Evolutionary conservation across 2,113 vertebrate genomes (phyloP).

Genomic region (Silurus meridionalis): DNA sequence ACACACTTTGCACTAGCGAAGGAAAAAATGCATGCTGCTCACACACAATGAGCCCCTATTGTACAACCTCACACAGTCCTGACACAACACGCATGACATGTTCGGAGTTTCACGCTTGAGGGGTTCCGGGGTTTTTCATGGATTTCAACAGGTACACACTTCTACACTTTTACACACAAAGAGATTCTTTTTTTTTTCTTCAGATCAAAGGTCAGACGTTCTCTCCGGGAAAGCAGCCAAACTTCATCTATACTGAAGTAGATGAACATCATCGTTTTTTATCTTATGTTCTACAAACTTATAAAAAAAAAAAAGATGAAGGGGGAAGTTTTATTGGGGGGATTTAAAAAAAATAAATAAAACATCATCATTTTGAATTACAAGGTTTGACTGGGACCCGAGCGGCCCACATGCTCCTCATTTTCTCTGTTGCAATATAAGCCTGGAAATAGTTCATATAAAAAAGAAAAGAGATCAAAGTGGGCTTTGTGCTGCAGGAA

Average conservation of each 20-base stretch:
- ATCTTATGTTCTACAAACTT: slow-evolving; percentile 30
- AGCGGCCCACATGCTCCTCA: slow-evolving; percentile 83
- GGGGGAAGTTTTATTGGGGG: slow-evolving; percentile 61
- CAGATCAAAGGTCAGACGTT: not conserved
- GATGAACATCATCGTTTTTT: slow-evolving; percentile 30
- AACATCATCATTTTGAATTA: slow-evolving; percentile 82
- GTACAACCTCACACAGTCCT: slow-evolving; percentile 35
- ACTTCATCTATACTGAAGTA: no score
- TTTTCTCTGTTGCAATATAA: slow-evolving; percentile 77
- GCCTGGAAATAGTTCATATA: slow-evolving; percentile 92
- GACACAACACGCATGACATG: slow-evolving; percentile 55
- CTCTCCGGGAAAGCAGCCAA: no score
- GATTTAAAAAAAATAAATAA: slow-evolving; percentile 29
- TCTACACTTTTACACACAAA: not conserved
- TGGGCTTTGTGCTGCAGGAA: slow-evolving; percentile 76
- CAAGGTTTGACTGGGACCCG: slow-evolving; percentile 78
- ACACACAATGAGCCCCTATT: slow-evolving; percentile 61
- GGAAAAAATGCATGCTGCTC: slow-evolving; percentile 54
- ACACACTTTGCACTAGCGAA: slow-evolving; percentile 48
- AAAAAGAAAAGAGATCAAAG: slow-evolving; percentile 81
- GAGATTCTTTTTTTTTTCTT: slow-evolving; percentile 53
- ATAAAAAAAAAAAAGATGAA: slow-evolving; percentile 34
- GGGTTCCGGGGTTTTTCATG: not conserved
- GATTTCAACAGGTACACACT: slow-evolving; percentile 39
- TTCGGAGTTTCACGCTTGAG: slow-evolving; percentile 20